Conservation (phyloP, 2,888 invertebrate species). For the Volucella zonaria region DNA sequence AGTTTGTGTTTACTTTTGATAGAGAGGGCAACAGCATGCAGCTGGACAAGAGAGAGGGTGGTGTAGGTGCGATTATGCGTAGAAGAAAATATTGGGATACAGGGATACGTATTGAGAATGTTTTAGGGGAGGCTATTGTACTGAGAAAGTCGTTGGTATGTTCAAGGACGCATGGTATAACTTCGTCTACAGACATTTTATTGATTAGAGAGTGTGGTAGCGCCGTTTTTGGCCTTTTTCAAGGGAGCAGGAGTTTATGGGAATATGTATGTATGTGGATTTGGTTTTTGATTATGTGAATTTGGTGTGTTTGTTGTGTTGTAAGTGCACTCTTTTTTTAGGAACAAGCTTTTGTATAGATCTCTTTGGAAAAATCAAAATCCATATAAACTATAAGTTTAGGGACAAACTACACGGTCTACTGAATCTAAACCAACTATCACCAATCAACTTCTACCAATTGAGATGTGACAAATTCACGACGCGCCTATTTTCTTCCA, state of each 20-base stretch:
- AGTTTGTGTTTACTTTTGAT: conserved; percentile 16
- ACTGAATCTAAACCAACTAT: too few relatives aligned
- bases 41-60: not conserved
- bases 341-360: too few relatives aligned
- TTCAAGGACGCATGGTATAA: conserved; percentile 57
- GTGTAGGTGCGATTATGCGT: conserved; percentile 60
- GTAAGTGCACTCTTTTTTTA: too few relatives aligned
- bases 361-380: too few relatives aligned
- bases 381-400: too few relatives aligned
- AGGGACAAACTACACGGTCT: too few relatives aligned
- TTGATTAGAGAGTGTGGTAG: conserved; percentile 12
- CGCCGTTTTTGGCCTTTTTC: not conserved
- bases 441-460: too few relatives aligned
- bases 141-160: conserved; percentile 17
- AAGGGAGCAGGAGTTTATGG: not conserved
- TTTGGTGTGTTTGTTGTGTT: too few relatives aligned
- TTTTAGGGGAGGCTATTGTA: conserved; percentile 31
- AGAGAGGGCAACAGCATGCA: not conserved
- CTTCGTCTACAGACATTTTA: conserved; percentile 28
- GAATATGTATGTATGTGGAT: not conserved
- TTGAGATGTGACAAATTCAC: too few relatives aligned
- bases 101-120: conserved; percentile 1
- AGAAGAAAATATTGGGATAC: conserved; percentile 20
- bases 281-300: too few relatives aligned
- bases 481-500: too few relatives aligned